phyloP scores from a whole-genome alignment of 2,888 invertebrate genomes.

The Melolontha melolontha region DNA sequence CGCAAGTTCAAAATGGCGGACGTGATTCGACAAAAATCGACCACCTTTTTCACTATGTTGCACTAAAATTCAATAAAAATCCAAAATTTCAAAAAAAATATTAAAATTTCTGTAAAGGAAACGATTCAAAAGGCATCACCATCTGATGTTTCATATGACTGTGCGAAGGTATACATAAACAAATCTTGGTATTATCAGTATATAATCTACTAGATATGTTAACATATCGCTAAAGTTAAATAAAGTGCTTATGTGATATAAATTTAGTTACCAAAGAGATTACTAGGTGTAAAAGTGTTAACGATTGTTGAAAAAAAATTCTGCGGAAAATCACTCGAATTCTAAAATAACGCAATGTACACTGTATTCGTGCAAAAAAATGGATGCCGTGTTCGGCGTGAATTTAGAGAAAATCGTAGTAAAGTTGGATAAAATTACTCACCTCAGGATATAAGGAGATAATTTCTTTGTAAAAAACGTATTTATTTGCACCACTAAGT shows the following conservation, averaged over 20 bases:
- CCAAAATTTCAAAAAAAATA: slow-evolving; percentile 7
- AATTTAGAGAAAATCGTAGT: not conserved
- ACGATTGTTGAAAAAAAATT: slow-evolving; percentile 22
- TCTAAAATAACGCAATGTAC: slow-evolving; percentile 9
- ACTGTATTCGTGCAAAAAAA: slow-evolving; percentile 15
- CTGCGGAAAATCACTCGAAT: not conserved
- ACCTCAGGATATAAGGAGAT: slow-evolving; percentile 1
- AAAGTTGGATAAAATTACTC: slow-evolving; percentile 14
- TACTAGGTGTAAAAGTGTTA: slow-evolving; percentile 31
- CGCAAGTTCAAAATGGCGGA: slow-evolving; percentile 17
- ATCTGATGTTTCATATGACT: slow-evolving; percentile 11
- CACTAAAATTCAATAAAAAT: not conserved
- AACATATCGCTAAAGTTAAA: slow-evolving; percentile 42
- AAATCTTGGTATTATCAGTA: slow-evolving; percentile 42
- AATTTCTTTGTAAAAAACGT: slow-evolving; percentile 6
- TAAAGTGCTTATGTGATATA: slow-evolving; percentile 42
- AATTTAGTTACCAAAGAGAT: slow-evolving; percentile 42
- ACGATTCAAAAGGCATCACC: slow-evolving; percentile 7
- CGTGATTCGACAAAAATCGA: slow-evolving; percentile 12
- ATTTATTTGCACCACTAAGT: not conserved
- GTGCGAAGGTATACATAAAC: slow-evolving; percentile 25
- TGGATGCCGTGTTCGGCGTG: slow-evolving; percentile 7
- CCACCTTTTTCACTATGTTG: not conserved
- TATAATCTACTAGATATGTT: slow-evolving; percentile 44
- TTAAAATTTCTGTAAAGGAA: not conserved